Conservation (phyloP, 2,888 invertebrate species). For the Odontothrips loti region DNA sequence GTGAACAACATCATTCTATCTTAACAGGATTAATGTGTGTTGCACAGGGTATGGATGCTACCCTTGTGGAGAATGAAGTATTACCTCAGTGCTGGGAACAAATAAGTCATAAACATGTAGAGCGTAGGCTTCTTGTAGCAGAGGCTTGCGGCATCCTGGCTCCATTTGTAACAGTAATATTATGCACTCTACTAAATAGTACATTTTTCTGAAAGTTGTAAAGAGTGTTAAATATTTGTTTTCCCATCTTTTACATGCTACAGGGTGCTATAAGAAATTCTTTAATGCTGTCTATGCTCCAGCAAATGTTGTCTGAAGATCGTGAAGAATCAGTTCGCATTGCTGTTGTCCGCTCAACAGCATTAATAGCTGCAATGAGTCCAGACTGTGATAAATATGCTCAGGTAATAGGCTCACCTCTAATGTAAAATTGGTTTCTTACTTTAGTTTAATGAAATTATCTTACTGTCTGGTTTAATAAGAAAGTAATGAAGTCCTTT, state of each 20-base stretch:
- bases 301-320: conserved; percentile 65
- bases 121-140: conserved; percentile 61
- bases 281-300: conserved; percentile 64
- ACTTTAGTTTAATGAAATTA: neutral
- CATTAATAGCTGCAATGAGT: conserved; percentile 59
- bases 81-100: conserved; percentile 70
- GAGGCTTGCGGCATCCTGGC: conserved; percentile 64
- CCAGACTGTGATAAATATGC: conserved; percentile 62
- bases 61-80: conserved; percentile 61
- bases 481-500: conserved; percentile 30
- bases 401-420: conserved; percentile 42
- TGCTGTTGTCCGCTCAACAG: conserved; percentile 58
- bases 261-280: conserved; percentile 61
- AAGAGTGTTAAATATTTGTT: neutral
- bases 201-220: neutral
- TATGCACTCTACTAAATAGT: conserved; percentile 14
- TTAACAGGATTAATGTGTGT: conserved; percentile 51
- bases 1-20: conserved; percentile 39
- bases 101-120: conserved; percentile 62
- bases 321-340: conserved; percentile 58
- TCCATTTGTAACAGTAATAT: conserved; percentile 58
- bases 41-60: conserved; percentile 47
- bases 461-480: conserved; percentile 7
- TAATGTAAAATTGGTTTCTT: conserved; percentile 18
- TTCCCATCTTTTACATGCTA: conserved; percentile 36